These are phyloP conservation scores for Venustoraphidia nigricollis DNA, from an alignment of 2,888 invertebrate genomes.

Conservation along the genomic window DNA sequence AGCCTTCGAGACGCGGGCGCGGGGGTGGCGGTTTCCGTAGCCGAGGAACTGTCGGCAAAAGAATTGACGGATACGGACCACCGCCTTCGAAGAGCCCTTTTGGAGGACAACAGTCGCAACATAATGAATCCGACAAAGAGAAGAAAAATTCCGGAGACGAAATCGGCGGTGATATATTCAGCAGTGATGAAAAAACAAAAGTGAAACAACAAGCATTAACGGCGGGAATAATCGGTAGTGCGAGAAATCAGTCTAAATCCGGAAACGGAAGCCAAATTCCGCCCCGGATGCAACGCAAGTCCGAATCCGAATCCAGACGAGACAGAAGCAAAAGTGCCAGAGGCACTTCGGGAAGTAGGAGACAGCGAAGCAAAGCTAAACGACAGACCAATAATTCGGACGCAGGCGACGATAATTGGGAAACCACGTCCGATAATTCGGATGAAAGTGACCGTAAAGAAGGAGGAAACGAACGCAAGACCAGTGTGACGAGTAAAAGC, in stretches of 20 bases:
- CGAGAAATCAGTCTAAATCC: conserved; percentile 13
- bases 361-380: conserved; percentile 17
- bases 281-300: conserved; percentile 15
- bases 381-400: conserved; percentile 8
- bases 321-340: conserved; percentile 17
- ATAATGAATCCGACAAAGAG: conserved; percentile 23
- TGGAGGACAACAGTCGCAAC: conserved; percentile 28
- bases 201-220: conserved; percentile 49
- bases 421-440: conserved; percentile 73
- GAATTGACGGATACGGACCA: conserved; percentile 65
- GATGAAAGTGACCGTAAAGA: conserved; percentile 33
- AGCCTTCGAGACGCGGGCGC: conserved; percentile 75
- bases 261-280: conserved; percentile 9
- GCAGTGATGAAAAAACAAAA: conserved; percentile 46
- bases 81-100: conserved; percentile 68
- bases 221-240: conserved; percentile 44
- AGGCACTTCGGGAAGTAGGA: conserved; percentile 12
- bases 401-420: conserved; percentile 55
- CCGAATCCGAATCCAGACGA: conserved; percentile 10
- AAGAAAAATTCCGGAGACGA: conserved; percentile 19
- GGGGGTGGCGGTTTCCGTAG: conserved; percentile 38
- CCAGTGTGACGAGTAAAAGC: background rate
- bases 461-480: conserved; percentile 18
- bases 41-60: conserved; percentile 37
- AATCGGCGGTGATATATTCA: conserved; percentile 13